phyloP scores from a whole-genome alignment of 2,888 invertebrate species.

The Drosophila limbata region DNA sequence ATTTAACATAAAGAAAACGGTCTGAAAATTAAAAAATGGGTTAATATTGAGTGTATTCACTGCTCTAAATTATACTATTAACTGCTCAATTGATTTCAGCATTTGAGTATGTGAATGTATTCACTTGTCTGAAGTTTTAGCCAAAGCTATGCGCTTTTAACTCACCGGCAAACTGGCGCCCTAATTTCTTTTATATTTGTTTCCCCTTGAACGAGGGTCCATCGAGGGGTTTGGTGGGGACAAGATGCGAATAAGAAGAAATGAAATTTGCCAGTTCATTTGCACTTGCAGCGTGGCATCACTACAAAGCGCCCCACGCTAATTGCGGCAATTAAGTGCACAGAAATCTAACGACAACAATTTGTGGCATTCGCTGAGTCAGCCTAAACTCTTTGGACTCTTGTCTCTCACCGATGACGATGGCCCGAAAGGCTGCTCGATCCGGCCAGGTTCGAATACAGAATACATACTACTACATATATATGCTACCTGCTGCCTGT shows the following conservation, averaged over 20 bases:
- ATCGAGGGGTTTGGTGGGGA: conserved; percentile 6
- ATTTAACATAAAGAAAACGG: no score
- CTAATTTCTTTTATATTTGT: neutral
- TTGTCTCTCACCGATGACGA: neutral
- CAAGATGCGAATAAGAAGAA: conserved; percentile 16
- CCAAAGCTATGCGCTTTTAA: conserved; percentile 6
- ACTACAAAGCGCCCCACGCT: conserved; percentile 78
- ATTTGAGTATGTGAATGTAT: conserved; percentile 18
- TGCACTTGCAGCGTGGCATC: conserved; percentile 76
- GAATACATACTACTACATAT: neutral
- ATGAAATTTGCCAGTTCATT: conserved; percentile 70
- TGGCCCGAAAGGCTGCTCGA: neutral
- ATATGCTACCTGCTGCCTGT: conserved; percentile 34
- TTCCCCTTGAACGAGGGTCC: neutral
- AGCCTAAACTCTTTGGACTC: conserved; percentile 13
- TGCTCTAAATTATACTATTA: neutral
- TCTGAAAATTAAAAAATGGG: no score
- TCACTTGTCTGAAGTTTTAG: conserved; percentile 20
- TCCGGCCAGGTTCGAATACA: neutral
- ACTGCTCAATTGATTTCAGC: conserved; percentile 28
- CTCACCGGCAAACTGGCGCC: conserved; percentile 17
- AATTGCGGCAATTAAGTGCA: conserved; percentile 77
- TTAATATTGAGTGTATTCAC: conserved; percentile 10
- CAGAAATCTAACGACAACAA: conserved; percentile 76
- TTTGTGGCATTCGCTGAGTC: conserved; percentile 56